A percentile compares a stretch with the other conserved stretches of the same genome.
phyloP scores from a whole-genome alignment of 2,888 invertebrate species.

The Laspeyria flexula region DNA sequence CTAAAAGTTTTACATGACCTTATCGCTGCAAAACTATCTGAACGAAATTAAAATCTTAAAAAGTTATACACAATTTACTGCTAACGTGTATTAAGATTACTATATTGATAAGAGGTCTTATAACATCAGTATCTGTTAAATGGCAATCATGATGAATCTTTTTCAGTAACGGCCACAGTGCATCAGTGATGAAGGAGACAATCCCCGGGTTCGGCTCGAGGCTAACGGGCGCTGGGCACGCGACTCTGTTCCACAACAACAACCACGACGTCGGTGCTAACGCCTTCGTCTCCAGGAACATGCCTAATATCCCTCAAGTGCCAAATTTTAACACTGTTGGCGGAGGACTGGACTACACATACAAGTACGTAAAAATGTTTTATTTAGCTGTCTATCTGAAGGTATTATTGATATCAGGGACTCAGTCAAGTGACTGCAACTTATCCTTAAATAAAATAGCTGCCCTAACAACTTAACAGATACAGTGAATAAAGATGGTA shows the following conservation, averaged over 20 bases:
- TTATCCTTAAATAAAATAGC: too few relatives aligned
- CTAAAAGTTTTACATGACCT: too few relatives aligned
- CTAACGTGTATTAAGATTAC: too few relatives aligned
- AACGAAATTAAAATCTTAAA: too few relatives aligned
- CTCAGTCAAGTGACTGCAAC: too few relatives aligned
- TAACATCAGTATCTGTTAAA: too few relatives aligned
- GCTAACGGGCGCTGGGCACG: constrained; percentile 52
- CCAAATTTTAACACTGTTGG: constrained; percentile 35
- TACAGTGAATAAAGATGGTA: too few relatives aligned
- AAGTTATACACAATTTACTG: too few relatives aligned
- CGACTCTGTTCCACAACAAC: constrained; percentile 52
- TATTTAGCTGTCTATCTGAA: constrained; percentile 8
- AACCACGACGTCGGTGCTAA: constrained; percentile 19
- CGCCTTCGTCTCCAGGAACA: constrained; percentile 28
- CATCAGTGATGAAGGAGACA: constrained; percentile 45
- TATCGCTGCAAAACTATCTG: too few relatives aligned
- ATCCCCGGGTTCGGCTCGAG: constrained; percentile 52
- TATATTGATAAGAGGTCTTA: too few relatives aligned
- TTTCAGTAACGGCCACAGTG: constrained; percentile 51
- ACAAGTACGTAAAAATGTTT: constrained; percentile 20
- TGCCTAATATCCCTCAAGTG: constrained; percentile 14
- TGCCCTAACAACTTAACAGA: too few relatives aligned
- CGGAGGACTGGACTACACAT: constrained; percentile 34
- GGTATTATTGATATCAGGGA: too few relatives aligned
- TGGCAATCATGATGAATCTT: background rate